Base-by-base conservation (phyloP, 2,888 invertebrate genomes). In the Camponotus fellah region DNA sequence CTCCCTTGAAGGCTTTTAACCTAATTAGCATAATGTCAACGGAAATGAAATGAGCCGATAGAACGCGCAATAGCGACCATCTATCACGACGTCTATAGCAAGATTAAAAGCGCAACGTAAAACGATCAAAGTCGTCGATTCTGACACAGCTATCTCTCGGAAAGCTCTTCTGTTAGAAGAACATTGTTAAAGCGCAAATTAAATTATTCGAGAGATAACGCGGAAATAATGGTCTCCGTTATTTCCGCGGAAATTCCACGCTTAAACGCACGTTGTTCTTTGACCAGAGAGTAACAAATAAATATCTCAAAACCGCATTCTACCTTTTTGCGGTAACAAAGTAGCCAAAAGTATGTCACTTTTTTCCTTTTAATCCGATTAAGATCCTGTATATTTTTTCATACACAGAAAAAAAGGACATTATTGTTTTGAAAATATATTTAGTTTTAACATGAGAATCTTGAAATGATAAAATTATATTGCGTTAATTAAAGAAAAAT, bases 1-100 rank as follows among this genome's bases (percentile, higher is more conserved):
- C 26, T 9, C 65, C 17, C 5, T 65, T 21, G 32, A 58, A 58
- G 26, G 77, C 77, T 77, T 66, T 77, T 66, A 77, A 77, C 66
- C 66, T 56, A 77, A 77, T 77, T 77, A 66, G 40, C 77, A 77
- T 77, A 77, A 77, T 43, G 40, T 77, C 40, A 66, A 56, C n/a
- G 56, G 40, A 32, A 66, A 66, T 53, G 66, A 77, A 56, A 66
- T 40, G 77, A 66, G 40, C n/a, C 40, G 66, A 66, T 77, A 26
- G 77, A 56, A 77, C 77, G 66, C 77, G 77, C 77, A 66, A 77
- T 77, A 66, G 66, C 77, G 66, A 10, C 65, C 17, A 56, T 66
- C 56, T 66, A 46, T 17, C 53, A 32, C n/a, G 56, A n/a, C 9
- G 40, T 66, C 12, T 12, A 14, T 21, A 40, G n/a, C n/a, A 56